Base-by-base conservation (phyloP, 2,113 vertebrate genomes). In the Tragelaphus imberbis region DNA sequence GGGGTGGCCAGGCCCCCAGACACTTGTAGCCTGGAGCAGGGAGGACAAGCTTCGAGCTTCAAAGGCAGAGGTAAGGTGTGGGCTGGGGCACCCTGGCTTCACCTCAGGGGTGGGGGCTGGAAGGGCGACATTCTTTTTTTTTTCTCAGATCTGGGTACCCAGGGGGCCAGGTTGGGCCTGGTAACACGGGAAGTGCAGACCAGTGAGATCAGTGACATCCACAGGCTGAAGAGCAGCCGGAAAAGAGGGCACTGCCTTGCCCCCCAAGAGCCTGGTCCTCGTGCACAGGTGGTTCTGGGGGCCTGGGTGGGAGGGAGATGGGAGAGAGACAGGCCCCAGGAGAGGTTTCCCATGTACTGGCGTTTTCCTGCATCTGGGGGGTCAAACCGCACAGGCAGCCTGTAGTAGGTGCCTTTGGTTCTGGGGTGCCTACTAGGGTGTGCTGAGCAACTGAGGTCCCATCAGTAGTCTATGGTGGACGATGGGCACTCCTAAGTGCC, bases 401-500 rank as follows among this genome's bases (percentile, higher is more conserved):
- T 84, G 68, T 4, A 2, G 17, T 2, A 6, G 30, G 21, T 21
- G 63, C 63, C 56, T 77, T 51, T 33, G 68, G 44, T 33, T 53
- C 82, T 94, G 61, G 51, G 81, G 16, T 2, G 7, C 25, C 40
- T 68, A 2, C 40, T 17, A 1, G 58, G 19, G 25, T 27, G 30
- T 40, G 86, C 59, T 86, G 36, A 28, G 91, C 65, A 14, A 40
- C n/a, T 0, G 1, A 6, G 27, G n/a, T 79, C 49, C 51, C 3
- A 1, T 30, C 77, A 7, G 0, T 12, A 12, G 51, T 44, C 49
- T 5, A 21, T 6, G 81, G 25, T 17, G 55, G 71, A 13, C 13
- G 82, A 33, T 0, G 15, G 13, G 17, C 2, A 7, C 1, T 8
- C 11, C n/a, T 6, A 2, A 8, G 28, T 1, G 4, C 47, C 55